Percentiles rank a stretch among this genome's conserved stretches.
Evolutionary conservation across 2,797 vertebrate species (phyloP).

Genomic region (Phalloptychus januarius): DNA sequence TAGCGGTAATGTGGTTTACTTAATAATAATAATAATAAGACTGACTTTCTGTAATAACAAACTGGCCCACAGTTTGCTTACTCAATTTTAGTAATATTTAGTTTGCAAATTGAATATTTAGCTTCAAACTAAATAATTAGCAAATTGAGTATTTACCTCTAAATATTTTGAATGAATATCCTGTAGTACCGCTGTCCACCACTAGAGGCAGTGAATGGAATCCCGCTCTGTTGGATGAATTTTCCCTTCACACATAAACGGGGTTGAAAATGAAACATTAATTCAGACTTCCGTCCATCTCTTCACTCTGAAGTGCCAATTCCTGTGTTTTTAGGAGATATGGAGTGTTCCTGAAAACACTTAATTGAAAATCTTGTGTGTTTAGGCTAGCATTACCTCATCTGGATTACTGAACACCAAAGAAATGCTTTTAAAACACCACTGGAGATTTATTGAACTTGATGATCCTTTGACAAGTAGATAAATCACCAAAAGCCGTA

Average conservation of each 20-base stretch:
- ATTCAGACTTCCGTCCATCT: background rate
- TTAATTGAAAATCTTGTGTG: background rate
- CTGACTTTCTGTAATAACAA: no score
- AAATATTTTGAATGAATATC: background rate
- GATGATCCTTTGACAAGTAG: background rate
- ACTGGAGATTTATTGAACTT: background rate
- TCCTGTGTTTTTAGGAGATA: background rate
- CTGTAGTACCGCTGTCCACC: background rate
- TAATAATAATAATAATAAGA: no score
- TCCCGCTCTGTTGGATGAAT: no score
- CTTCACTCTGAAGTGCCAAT: background rate
- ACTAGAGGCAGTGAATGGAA: background rate
- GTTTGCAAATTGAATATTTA: no score
- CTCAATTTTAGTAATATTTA: no score
- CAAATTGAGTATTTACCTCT: background rate
- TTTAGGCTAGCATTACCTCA: background rate
- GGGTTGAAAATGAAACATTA: background rate
- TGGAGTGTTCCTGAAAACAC: background rate
- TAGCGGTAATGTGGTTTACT: no score
- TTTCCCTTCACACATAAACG: no score
- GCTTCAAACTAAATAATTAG: no score
- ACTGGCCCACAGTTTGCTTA: no score
- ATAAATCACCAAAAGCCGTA: background rate
- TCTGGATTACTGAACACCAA: background rate
- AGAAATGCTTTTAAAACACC: background rate